Evolutionary conservation across 2,888 invertebrate species (phyloP).

Genomic region (Eledona agricola): DNA sequence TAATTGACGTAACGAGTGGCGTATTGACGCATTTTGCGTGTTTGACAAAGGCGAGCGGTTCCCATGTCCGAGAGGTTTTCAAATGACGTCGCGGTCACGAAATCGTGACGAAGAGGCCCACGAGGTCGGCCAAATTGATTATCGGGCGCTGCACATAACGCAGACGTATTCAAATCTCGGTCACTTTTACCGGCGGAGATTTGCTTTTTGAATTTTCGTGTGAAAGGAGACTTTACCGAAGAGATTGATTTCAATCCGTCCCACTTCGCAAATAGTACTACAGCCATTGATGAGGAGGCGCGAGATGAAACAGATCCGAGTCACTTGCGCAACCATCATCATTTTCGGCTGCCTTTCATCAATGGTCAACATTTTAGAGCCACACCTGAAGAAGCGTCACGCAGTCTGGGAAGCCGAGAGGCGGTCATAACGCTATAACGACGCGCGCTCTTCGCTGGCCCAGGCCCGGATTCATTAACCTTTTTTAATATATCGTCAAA

Average conservation of each 20-base stretch:
- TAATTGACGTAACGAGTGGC: constrained; percentile 32
- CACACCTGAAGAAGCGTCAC: constrained; percentile 36
- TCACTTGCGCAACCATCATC: constrained; percentile 20
- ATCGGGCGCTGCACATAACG: constrained; percentile 33
- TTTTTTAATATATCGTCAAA: no score
- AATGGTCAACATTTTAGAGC: constrained; percentile 30
- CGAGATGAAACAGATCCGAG: constrained; percentile 11
- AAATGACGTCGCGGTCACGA: constrained; percentile 38
- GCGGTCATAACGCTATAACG: constrained; percentile 10
- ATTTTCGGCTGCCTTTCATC: constrained; percentile 30
- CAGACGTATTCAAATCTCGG: constrained; percentile 34
- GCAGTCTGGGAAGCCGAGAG: constrained; percentile 29
- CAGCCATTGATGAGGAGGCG: constrained; percentile 24
- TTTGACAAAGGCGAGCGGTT: no score
- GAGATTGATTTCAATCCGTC: constrained; percentile 29
- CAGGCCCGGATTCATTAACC: constrained; percentile 16
- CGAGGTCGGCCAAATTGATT: constrained; percentile 35
- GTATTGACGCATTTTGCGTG: background rate
- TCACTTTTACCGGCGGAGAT: constrained; percentile 23
- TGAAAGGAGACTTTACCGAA: constrained; percentile 22
- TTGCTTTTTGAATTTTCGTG: constrained; percentile 12
- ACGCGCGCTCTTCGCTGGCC: no score
- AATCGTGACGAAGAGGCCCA: constrained; percentile 39
- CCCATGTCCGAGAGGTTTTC: constrained; percentile 27
- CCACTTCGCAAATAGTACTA: constrained; percentile 27